A percentile compares a stretch with the other conserved stretches of the same genome.
Evolutionary conservation across 2,113 vertebrate species (phyloP).

Genomic region (Pituophis catenifer): DNA sequence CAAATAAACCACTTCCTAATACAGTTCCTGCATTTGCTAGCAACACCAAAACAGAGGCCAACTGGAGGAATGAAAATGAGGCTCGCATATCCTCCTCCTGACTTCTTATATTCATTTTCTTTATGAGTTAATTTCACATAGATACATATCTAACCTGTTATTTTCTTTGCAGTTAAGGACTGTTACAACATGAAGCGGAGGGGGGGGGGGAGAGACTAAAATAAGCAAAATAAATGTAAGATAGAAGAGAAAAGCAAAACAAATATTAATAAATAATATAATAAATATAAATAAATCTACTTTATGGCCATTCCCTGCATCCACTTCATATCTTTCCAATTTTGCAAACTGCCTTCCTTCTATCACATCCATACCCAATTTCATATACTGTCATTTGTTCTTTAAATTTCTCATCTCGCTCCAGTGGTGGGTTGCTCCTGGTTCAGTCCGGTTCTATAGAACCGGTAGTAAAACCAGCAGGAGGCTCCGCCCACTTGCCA

Average conservation of each 20-base stretch:
- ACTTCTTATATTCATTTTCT: not conserved
- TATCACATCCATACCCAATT: not conserved
- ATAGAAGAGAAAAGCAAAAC: not conserved
- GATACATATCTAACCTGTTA: not conserved
- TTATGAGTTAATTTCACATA: not conserved
- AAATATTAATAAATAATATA: not conserved
- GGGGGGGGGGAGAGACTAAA: not conserved
- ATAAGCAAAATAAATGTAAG: not conserved
- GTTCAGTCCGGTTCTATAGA: too few species aligned
- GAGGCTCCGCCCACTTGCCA: too few species aligned
- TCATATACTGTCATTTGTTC: not conserved
- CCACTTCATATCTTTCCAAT: not conserved
- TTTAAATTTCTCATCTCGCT: not conserved
- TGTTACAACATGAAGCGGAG: not conserved
- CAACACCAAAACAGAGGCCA: slow-evolving; percentile 8
- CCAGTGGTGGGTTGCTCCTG: too few species aligned
- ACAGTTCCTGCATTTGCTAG: slow-evolving; percentile 29
- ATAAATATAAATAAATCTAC: not conserved
- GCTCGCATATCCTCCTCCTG: not conserved
- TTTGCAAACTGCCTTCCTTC: not conserved
- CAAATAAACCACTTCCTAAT: slow-evolving; percentile 37
- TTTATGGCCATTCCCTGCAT: not conserved
- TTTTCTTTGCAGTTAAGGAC: not conserved
- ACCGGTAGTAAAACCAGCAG: too few species aligned
- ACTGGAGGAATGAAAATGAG: not conserved